Conservation (phyloP, 2,888 invertebrate species). For the Omphaloscelis lunosa region DNA sequence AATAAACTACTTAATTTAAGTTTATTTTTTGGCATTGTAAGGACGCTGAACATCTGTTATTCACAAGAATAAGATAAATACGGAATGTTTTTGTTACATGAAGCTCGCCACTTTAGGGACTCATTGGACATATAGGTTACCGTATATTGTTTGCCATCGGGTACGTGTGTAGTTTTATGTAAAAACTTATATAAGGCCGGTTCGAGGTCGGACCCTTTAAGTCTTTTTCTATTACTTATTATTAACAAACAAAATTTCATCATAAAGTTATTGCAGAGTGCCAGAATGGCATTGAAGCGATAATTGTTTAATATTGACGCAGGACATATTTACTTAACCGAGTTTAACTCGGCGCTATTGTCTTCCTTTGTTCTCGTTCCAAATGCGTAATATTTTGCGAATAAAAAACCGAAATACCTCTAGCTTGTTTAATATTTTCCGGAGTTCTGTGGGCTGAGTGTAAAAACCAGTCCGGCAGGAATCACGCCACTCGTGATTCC, state of each 20-base stretch:
- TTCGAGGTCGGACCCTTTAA: constrained; percentile 5
- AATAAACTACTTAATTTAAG: too few species aligned
- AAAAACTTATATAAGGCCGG: constrained; percentile 8
- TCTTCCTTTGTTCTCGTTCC: constrained; percentile 45
- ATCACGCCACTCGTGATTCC: not conserved
- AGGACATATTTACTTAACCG: constrained; percentile 58
- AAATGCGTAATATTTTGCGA: constrained; percentile 50
- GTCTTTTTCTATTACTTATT: constrained; percentile 15
- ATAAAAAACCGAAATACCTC: constrained; percentile 43
- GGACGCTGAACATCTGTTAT: too few species aligned
- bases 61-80: too few species aligned
- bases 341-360: constrained; percentile 49
- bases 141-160: too few species aligned
- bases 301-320: constrained; percentile 58
- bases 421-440: constrained; percentile 44
- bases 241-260: constrained; percentile 31
- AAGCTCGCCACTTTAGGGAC: too few species aligned
- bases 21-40: too few species aligned
- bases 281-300: constrained; percentile 18
- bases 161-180: constrained; percentile 33
- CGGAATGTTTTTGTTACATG: too few species aligned
- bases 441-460: constrained; percentile 31
- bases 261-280: constrained; percentile 34
- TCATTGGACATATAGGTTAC: too few species aligned
- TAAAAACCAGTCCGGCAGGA: constrained; percentile 30